Conservation (phyloP, 2,113 vertebrate species). For the Heterotis niloticus region DNA sequence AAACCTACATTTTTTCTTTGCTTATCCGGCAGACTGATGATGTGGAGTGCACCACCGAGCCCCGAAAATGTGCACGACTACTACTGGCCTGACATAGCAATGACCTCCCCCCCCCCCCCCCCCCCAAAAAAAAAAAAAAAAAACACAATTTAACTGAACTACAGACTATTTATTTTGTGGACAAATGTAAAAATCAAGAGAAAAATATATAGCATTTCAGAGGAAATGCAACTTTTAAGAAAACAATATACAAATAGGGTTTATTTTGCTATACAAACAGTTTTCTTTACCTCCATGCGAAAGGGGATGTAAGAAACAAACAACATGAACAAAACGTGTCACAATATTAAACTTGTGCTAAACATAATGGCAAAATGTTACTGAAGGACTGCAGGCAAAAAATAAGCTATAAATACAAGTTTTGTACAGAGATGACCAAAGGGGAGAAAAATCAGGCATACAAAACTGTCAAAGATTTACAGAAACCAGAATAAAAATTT, state of each 20-base stretch:
- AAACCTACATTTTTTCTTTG: too few species aligned
- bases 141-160: conserved; percentile 45
- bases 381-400: conserved; percentile 69
- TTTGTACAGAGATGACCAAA: conserved; percentile 66
- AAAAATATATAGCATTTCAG: conserved; percentile 65
- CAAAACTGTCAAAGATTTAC: conserved; percentile 69
- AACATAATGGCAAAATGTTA: conserved; percentile 68
- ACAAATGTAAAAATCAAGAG: conserved; percentile 58
- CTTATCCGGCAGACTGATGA: too few species aligned
- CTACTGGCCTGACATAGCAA: too few species aligned
- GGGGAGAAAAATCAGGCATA: conserved; percentile 44
- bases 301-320: conserved; percentile 53
- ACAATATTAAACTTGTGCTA: conserved; percentile 54
- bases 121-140: background rate
- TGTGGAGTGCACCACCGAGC: too few species aligned
- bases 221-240: conserved; percentile 51
- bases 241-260: conserved; percentile 54
- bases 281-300: conserved; percentile 67
- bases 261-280: conserved; percentile 62
- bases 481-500: conserved; percentile 69
- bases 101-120: too few species aligned
- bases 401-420: conserved; percentile 32
- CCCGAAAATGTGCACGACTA: too few species aligned
- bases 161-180: conserved; percentile 69
- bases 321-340: conserved; percentile 60